Percentiles rank a stretch among this genome's conserved stretches.
Conservation (phyloP, 2,113 vertebrate species). For the Upupa epops region DNA sequence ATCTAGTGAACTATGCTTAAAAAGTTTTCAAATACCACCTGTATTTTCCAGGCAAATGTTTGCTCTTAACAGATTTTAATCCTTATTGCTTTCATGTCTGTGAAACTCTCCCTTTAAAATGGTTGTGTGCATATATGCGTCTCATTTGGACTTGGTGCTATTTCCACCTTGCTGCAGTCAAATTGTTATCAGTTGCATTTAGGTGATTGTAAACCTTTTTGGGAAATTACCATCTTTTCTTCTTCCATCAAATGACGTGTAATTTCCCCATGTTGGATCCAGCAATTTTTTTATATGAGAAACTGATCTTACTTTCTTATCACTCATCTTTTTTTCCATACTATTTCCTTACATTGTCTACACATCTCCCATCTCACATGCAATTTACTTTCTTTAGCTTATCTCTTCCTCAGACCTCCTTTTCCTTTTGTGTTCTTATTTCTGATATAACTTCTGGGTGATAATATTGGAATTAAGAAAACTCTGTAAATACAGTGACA, state of each 20-base stretch:
- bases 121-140: neutral
- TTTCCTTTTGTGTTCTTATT: neutral
- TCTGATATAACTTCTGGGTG: neutral
- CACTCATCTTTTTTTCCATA: neutral
- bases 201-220: neutral
- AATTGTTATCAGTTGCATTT: neutral
- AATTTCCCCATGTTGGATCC: neutral
- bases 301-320: neutral
- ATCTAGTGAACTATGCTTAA: neutral
- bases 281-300: neutral
- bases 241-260: neutral
- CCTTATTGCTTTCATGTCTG: neutral
- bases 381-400: slow-evolving; percentile 6
- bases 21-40: neutral
- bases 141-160: neutral
- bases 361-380: neutral
- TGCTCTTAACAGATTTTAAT: neutral
- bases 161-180: neutral
- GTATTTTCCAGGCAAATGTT: neutral
- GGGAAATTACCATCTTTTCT: neutral
- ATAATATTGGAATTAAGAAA: neutral
- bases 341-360: slow-evolving; percentile 13
- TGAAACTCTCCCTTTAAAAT: neutral
- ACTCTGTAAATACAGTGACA: neutral
- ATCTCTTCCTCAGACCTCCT: neutral